Base-by-base conservation (phyloP, 2,797 vertebrate species). In the Remorina albescens region DNA sequence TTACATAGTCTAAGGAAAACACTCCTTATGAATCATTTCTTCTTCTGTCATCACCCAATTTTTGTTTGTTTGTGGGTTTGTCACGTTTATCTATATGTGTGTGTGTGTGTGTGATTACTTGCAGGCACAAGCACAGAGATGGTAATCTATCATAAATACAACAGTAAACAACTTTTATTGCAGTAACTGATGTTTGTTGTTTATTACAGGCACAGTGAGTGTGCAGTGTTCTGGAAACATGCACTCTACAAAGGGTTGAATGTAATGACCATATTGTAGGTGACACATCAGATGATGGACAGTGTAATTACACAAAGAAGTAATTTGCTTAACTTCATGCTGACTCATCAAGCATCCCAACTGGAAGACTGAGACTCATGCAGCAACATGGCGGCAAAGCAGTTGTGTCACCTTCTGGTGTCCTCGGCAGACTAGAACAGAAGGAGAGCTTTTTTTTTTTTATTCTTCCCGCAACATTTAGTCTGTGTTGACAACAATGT, bases 321-420 rank as follows among this genome's bases (percentile, higher is more conserved):
- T 70, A 39, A 85, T 86, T 77, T 79, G 50, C 55, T 87, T 81
- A 80, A 68, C 44, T 57, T 74, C 42, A 30, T n/a, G 78, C 70
- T 82, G 86, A 89, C 13, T 87, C 80, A 75, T 83, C 73, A 69
- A 50, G 39, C 56, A 11, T 53, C 70, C 71, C 30, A 34, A 77
- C 61, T 66, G 62, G 36, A 71, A 53, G 62, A 64, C 7, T 47
- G 56, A 67, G 73, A 42, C 74, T 77, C 12, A 36, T 62, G 66
- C 63, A 26, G 74, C 8, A 58, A 58, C 34, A 37, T 13, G 19
- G 51, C 12, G 60, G 60, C 69, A 18, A 57, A 81, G 64, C 69
- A 73, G 83, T 59, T 67, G 77, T 71, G 68, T 80, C 83, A 82
- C 86, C 82, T 86, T 82, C 42, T 15, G 55, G 32, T 70, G 75